Evolutionary conservation across 2,113 vertebrate species (phyloP), one percentile per base, ranked within the genome.

Genomic region (Aythya baeri): DNA sequence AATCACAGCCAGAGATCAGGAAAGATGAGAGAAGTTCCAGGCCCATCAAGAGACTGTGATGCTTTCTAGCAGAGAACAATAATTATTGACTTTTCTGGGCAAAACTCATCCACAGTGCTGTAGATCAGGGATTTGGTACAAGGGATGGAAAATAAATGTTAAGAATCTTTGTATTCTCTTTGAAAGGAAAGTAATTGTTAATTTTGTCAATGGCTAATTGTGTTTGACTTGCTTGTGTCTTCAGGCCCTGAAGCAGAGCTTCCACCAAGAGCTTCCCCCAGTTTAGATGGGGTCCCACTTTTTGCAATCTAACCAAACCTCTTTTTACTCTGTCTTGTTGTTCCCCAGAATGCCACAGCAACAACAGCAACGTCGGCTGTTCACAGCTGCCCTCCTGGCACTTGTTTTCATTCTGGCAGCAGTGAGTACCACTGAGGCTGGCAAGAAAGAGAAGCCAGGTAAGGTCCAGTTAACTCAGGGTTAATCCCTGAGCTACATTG

Each of bases 381-480:
- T 98, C 89, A 91, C 96, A 77, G 97, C 96, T 81, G 95, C 95
- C 94, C 89, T 98, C 84, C 88, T 98, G 97, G 97, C 94, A 31
- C 96, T 98, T 26, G 41, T 98, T 93, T 98, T 98, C 93, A 88
- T 98, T 80, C 89, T 98, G 85, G 98, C 98, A 90, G 96, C 94
- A 7, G 95, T 98, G 93, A 96, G 89, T 73, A 98, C 95, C 74
- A 95, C 97, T 3, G 98, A 98, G 80, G 97, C 98, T 2, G 98
- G 98, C 46, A 98, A 98, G 92, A 98, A 98, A 84, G 98, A 98
- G 91, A 98, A 98, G 73, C 97, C 97, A 96, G 98, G 98, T 98
- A 97, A 97, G 71, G 62, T 54, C 46, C 27, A 13, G 9, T 61
- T 62, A 34, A 76, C 76, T 58, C 54, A 41, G 52, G 55, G 34